These are phyloP conservation scores for Porites lobata DNA, from an alignment of 92 coral and sea anemone genomes.

Conservation along the genomic window DNA sequence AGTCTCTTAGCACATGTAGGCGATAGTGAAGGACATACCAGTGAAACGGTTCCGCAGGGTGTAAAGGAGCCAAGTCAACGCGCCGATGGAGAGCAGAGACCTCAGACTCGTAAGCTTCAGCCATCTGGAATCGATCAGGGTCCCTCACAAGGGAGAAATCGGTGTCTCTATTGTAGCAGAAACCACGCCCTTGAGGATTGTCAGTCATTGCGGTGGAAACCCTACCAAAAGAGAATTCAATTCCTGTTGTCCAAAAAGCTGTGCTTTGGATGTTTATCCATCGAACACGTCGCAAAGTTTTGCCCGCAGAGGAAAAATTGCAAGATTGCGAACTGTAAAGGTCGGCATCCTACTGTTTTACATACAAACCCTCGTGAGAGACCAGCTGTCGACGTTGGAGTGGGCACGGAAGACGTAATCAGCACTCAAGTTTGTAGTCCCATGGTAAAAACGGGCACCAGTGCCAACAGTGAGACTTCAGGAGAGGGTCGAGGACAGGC, in stretches of 20 bases:
- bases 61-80: too few relatives aligned
- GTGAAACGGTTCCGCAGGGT: too few relatives aligned
- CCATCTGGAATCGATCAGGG: not conserved
- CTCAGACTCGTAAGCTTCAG: not conserved
- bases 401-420: not conserved
- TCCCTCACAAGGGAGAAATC: not conserved
- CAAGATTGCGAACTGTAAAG: constrained; percentile 33
- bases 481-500: constrained; percentile 34
- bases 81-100: not conserved
- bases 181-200: constrained; percentile 51
- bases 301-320: constrained; percentile 45
- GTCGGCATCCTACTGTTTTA: constrained; percentile 57
- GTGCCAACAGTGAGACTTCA: constrained; percentile 3
- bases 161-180: constrained; percentile 32
- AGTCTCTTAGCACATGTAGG: constrained; percentile 5
- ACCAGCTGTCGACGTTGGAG: not conserved
- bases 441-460: not conserved
- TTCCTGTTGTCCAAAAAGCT: constrained; percentile 35
- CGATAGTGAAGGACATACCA: too few relatives aligned
- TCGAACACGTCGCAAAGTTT: constrained; percentile 36
- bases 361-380: constrained; percentile 33
- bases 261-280: constrained; percentile 65
- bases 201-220: constrained; percentile 34
- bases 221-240: constrained; percentile 47
- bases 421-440: not conserved